Evolutionary conservation across 2,888 invertebrate species (phyloP).

Genomic region (Periphyllus acericola): DNA sequence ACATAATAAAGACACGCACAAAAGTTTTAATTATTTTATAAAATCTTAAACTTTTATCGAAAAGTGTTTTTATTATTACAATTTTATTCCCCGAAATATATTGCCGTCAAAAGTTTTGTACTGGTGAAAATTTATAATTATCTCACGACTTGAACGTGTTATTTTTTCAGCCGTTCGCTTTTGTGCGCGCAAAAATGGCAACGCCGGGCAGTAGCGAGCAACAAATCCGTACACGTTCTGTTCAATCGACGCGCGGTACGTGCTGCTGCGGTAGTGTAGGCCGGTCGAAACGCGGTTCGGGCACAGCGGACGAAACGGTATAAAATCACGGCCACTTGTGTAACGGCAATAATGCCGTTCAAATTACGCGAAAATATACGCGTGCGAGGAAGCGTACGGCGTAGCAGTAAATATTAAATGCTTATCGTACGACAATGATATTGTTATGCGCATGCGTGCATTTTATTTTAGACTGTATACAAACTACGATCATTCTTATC

Average conservation of each 20-base stretch:
- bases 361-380: too few relatives aligned
- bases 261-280: not conserved
- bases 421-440: too few relatives aligned
- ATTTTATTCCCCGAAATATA: not conserved
- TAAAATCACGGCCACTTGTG: not conserved
- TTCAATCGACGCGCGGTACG: not conserved
- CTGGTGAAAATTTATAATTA: conserved; percentile 10
- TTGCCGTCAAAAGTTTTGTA: conserved; percentile 7
- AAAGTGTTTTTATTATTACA: conserved; percentile 11
- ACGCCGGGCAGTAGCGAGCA: not conserved
- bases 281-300: not conserved
- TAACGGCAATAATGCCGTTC: too few relatives aligned
- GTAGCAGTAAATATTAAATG: too few relatives aligned
- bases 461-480: too few relatives aligned
- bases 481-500: too few relatives aligned
- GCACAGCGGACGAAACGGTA: not conserved
- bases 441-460: too few relatives aligned
- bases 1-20: not conserved
- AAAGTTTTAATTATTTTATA: conserved; percentile 29
- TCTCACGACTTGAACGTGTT: not conserved
- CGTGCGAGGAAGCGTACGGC: too few relatives aligned
- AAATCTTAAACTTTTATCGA: conserved; percentile 4
- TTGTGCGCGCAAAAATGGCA: too few relatives aligned
- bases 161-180: not conserved
- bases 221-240: not conserved